Base-by-base conservation (phyloP, 2,113 vertebrate species). In the Callochromis pleurospilus region DNA sequence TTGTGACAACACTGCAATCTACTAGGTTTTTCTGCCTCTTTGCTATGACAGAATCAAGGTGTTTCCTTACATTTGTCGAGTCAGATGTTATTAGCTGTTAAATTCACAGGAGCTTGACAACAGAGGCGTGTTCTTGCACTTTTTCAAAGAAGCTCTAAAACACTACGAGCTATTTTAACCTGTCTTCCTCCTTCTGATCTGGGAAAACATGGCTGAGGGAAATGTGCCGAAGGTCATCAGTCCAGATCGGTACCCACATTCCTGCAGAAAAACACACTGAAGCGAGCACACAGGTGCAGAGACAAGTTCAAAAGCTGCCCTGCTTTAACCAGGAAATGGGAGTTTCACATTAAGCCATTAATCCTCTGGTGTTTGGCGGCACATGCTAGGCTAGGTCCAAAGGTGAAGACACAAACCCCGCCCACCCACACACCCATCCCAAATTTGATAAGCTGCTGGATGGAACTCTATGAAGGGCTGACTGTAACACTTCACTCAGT, bases 391-490 rank as follows among this genome's bases (percentile, higher is more conserved):
- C 24, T 8, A 68, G 62, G 68, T 75, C 68, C 24, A 47, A 26
- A 45, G 21, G 65, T 70, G n/a, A 70, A 26, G 38, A 26, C 38
- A 15, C 6, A 15, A 15, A 9, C 5, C 40, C n/a, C 3, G 15
- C 29, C 21, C 21, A 24, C 5, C 2, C 12, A 24, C 36, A 0
- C 36, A 40, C n/a, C 3, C 21, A 15, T 15, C 68, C 21, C 21
- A 45, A 73, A 73, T 26, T 0, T 42, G 21, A 42, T 45, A 45
- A 5, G 21, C n/a, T 73, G 68, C 3, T 70, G n/a, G 1, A 21
- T 40, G n/a, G 19, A 8, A 2, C 2, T 38, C 0, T 42, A 26
- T 9, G 38, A 70, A 10, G 3, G 5, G 8, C 36, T 26, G 13
- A 70, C n/a, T 70, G 12, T 15, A 9, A 15, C 14, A 5, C 19